Conservation (phyloP, 2,888 invertebrate genomes). For the Limnephilus auricula region DNA sequence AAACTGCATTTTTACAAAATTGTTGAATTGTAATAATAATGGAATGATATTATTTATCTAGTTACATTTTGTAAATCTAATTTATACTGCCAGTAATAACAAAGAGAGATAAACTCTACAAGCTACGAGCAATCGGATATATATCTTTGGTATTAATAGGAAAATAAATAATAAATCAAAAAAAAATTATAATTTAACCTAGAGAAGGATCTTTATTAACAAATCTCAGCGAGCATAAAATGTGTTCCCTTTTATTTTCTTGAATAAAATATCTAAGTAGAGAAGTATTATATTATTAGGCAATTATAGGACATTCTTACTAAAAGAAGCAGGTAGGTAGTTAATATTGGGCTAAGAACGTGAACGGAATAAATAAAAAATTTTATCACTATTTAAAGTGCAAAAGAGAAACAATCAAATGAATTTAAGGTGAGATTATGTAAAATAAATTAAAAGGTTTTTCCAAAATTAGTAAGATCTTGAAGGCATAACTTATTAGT, state of each 20-base stretch:
- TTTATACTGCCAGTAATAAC: background rate
- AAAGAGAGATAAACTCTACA: background rate
- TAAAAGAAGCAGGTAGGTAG: background rate
- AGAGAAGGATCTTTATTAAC: background rate
- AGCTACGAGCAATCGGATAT: constrained; percentile 6
- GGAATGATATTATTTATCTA: background rate
- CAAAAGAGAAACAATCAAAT: background rate
- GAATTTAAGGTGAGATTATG: background rate
- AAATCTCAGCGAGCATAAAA: background rate
- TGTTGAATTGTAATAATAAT: background rate
- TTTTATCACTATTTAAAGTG: background rate
- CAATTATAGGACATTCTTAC: background rate
- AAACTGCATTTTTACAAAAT: background rate
- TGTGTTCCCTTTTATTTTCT: background rate
- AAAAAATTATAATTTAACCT: background rate
- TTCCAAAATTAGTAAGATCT: constrained; percentile 3
- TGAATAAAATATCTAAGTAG: background rate
- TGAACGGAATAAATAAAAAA: no score
- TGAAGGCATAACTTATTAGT: constrained; percentile 53
- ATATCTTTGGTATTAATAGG: constrained; percentile 18
- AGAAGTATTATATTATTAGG: background rate
- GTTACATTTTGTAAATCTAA: constrained; percentile 2
- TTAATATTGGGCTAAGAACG: no score
- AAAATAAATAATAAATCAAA: background rate
- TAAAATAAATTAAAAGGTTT: constrained; percentile 5